Base-by-base conservation (phyloP, 2,888 invertebrate species). In the Chaetogeoica ovagalla region DNA sequence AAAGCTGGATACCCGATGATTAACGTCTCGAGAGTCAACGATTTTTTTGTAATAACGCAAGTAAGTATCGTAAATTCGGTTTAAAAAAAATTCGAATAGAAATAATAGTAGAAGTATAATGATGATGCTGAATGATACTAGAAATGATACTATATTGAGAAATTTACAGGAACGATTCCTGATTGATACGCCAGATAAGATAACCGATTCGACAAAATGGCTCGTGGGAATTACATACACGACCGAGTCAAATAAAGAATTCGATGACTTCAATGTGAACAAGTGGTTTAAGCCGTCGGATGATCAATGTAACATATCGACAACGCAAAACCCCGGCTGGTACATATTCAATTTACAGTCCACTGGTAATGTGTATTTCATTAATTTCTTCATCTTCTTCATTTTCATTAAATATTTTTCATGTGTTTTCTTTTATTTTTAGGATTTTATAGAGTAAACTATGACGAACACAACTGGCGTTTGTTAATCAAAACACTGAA, bases 1-100 rank as follows among this genome's bases (percentile, higher is more conserved):
- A 92, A 93, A 85, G 88, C 90, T 0, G 92, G 92, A 0, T 92
- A 90, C 85, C 93, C 93, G 0, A 87, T 91, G 0, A 86, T 93
- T 7, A 89, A 88, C 0, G 89, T 92, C 83, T 87, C 4, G 3
- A 60, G 90, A 82, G 84, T 85, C 0, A 87, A 86, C 0, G 88
- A 87, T 4, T 83, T 85, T 0, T 87, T 88, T 4, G 86, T 85
- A 11, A 85, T 90, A 30, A 86, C 87, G 83, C 90, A 90, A 87
- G 89, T 88, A 63, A 23, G 43, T 66, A 21, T 21, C 2, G 2
- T 0, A 9, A 0, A 21, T 1, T 9, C 3, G 8, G 37, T 39
- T 30, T 30, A 4, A 8, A 1, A 57, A 39, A 57, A 11, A 21
- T 21, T n/a, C 21, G n/a, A 57, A 15, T 39, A 37, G n/a, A 13